Conservation (phyloP, 1,140 invertebrate species). For the Drosophila simulans region DNA sequence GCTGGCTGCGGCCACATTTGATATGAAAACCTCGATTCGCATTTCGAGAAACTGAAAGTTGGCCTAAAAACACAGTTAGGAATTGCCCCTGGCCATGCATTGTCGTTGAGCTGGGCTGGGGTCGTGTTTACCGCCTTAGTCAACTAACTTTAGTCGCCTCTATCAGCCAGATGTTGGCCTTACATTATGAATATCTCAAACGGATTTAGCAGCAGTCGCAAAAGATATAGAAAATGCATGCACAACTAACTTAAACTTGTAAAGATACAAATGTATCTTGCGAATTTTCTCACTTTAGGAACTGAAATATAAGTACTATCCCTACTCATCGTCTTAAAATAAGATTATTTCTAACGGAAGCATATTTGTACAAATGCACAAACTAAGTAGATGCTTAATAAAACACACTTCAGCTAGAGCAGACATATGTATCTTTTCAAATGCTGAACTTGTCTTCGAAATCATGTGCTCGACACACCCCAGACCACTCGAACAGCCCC, state of each 20-base stretch:
- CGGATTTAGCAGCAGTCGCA: background rate
- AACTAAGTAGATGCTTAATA: background rate
- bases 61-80: constrained; percentile 75
- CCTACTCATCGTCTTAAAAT: no score
- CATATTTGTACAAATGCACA: no score
- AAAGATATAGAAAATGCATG: background rate
- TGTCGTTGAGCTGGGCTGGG: constrained; percentile 23
- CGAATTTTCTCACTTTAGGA: no score
- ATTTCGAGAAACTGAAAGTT: constrained; percentile 76
- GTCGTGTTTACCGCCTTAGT: constrained; percentile 34
- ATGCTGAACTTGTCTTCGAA: constrained; percentile 1
- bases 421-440: background rate
- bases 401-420: background rate
- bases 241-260: no score
- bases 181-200: background rate
- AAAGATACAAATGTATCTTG: no score
- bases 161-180: constrained; percentile 6
- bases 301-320: no score
- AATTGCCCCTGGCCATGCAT: constrained; percentile 46
- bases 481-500: constrained; percentile 27
- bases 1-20: constrained; percentile 63
- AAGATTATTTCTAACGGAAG: no score
- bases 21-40: constrained; percentile 69
- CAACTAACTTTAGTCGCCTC: background rate
- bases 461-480: background rate